Evolutionary conservation across 2,113 vertebrate genomes (phyloP).

Genomic region (Synchiropus splendidus): DNA sequence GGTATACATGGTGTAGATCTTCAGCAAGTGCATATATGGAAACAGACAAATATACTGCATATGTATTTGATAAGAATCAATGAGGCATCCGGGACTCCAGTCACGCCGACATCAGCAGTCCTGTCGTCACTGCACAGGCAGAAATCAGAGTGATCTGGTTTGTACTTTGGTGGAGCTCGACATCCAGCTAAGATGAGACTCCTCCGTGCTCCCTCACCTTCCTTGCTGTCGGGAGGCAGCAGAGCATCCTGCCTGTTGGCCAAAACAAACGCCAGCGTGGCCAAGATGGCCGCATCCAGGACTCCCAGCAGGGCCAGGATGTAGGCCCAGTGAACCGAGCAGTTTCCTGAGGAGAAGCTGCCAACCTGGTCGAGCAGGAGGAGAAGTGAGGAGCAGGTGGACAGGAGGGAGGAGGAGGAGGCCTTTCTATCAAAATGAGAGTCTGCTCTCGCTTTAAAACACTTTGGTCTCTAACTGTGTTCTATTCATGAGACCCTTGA

Average conservation of each 20-base stretch:
- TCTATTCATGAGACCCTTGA: too few relatives aligned
- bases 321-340: conserved; percentile 74
- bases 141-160: neutral
- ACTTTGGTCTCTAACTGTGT: too few relatives aligned
- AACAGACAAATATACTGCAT: too few relatives aligned
- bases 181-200: neutral
- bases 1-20: too few relatives aligned
- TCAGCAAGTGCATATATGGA: too few relatives aligned
- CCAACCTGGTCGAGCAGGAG: conserved; percentile 33
- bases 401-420: too few relatives aligned
- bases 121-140: conserved; percentile 1
- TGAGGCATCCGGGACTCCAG: too few relatives aligned
- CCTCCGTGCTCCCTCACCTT: conserved; percentile 34
- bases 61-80: too few relatives aligned
- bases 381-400: too few relatives aligned
- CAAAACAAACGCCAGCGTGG: conserved; percentile 72
- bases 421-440: too few relatives aligned
- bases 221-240: conserved; percentile 62
- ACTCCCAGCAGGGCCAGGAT: conserved; percentile 73
- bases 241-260: conserved; percentile 75
- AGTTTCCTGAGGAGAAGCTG: conserved; percentile 72
- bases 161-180: neutral
- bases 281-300: conserved; percentile 68
- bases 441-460: too few relatives aligned
- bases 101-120: conserved; percentile 55